Evolutionary conservation across 1,140 invertebrate species (phyloP).

Genomic region (Ridgeia piscesae): DNA sequence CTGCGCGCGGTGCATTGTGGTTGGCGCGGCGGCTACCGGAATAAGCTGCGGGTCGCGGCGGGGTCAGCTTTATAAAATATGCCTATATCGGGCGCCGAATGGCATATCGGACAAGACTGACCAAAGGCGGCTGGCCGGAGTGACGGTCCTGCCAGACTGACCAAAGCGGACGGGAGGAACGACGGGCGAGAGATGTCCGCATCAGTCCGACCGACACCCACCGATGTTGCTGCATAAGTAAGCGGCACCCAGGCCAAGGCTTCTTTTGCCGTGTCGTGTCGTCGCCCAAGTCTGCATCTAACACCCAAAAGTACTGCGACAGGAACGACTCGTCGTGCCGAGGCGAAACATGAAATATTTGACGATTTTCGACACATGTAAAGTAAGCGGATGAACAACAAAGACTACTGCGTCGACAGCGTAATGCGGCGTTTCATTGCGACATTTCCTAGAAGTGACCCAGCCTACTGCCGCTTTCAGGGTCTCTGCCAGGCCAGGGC

Average conservation of each 20-base stretch:
- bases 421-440: not conserved
- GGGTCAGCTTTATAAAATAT: slow-evolving; percentile 6
- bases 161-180: not conserved
- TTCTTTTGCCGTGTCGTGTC: not conserved
- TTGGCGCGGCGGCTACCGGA: not conserved
- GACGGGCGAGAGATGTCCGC: not conserved
- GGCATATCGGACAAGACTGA: not conserved
- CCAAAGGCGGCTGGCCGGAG: not conserved
- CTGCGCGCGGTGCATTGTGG: not conserved
- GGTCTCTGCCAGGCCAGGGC: not conserved
- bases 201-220: not conserved
- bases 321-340: not conserved
- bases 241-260: not conserved
- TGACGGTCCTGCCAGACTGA: not conserved
- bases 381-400: not conserved
- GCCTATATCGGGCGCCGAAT: not conserved
- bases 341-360: not conserved
- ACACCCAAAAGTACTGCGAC: not conserved
- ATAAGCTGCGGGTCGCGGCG: not conserved
- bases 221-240: not conserved
- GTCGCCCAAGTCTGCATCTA: not conserved
- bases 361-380: not conserved
- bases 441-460: not conserved
- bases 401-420: not conserved
- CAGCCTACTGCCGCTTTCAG: not conserved